Conservation (phyloP, 2,888 invertebrate species). For the Hydriomena furcata region DNA sequence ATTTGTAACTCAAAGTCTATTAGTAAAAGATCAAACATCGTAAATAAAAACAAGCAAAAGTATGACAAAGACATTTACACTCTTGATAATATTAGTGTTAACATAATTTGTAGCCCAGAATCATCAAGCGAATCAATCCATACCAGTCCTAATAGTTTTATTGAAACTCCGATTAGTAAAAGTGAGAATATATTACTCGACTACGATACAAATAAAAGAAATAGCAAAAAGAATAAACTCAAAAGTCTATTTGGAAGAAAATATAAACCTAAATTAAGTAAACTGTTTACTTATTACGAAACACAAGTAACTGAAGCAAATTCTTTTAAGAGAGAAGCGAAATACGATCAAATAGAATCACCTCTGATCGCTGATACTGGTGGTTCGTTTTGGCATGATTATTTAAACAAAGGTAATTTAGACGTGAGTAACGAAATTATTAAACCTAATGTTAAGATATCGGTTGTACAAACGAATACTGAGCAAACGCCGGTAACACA, state of each 20-base stretch:
- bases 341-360: constrained; percentile 37
- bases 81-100: constrained; percentile 63
- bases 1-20: constrained; percentile 38
- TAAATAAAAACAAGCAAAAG: constrained; percentile 20
- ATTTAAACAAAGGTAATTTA: constrained; percentile 37
- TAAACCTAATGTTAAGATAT: constrained; percentile 6
- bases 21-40: constrained; percentile 30
- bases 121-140: not conserved
- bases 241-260: constrained; percentile 4
- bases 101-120: constrained; percentile 58
- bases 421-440: not conserved
- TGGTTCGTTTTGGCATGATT: constrained; percentile 52
- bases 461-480: constrained; percentile 4
- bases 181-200: not conserved
- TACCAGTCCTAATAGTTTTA: not conserved
- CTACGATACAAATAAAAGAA: constrained; percentile 32
- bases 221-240: constrained; percentile 29
- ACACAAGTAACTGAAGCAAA: constrained; percentile 8
- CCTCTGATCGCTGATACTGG: constrained; percentile 49
- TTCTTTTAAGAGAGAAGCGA: constrained; percentile 34
- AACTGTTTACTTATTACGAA: constrained; percentile 34
- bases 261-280: constrained; percentile 36
- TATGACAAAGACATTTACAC: constrained; percentile 51
- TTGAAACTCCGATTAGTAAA: not conserved
- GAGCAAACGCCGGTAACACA: constrained; percentile 2